These are phyloP conservation scores for Atopsyche davidsoni DNA, from an alignment of 1,140 invertebrate genomes.

Conservation along the genomic window DNA sequence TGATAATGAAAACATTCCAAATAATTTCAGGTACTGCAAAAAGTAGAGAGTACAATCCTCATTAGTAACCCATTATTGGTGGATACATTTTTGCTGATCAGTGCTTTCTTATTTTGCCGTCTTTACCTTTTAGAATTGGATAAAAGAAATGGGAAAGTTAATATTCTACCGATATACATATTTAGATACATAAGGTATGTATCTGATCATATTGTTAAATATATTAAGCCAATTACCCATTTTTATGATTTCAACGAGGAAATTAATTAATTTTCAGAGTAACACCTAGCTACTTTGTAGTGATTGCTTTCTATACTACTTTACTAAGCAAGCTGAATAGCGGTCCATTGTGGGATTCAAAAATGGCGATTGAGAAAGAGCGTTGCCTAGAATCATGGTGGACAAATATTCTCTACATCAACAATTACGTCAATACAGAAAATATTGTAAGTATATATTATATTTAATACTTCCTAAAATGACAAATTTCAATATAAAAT, in stretches of 20 bases:
- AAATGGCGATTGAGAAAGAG: conserved; percentile 54
- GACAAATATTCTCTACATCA: conserved; percentile 78
- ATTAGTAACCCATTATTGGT: conserved; percentile 58
- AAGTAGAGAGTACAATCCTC: conserved; percentile 35
- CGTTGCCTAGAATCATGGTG: conserved; percentile 72
- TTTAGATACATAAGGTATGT: conserved; percentile 57
- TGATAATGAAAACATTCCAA: neutral
- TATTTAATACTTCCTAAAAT: too few relatives aligned
- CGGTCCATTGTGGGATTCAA: conserved; percentile 61
- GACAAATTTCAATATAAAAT: too few relatives aligned
- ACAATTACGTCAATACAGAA: conserved; percentile 70
- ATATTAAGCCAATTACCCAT: conserved; percentile 6
- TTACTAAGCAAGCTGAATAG: conserved; percentile 57
- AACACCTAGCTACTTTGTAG: conserved; percentile 61
- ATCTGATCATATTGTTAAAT: conserved; percentile 5
- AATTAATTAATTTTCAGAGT: conserved; percentile 47
- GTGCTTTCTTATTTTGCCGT: conserved; percentile 60
- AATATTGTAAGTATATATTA: conserved; percentile 49
- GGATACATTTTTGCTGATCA: conserved; percentile 64
- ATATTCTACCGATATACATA: conserved; percentile 55
- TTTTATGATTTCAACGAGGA: conserved; percentile 2
- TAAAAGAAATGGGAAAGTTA: conserved; percentile 55
- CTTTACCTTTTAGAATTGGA: conserved; percentile 61
- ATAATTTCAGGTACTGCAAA: conserved; percentile 22
- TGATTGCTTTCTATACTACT: conserved; percentile 64